Base-by-base conservation (phyloP, 2,113 vertebrate species). In the Heloderma charlesbogerti region DNA sequence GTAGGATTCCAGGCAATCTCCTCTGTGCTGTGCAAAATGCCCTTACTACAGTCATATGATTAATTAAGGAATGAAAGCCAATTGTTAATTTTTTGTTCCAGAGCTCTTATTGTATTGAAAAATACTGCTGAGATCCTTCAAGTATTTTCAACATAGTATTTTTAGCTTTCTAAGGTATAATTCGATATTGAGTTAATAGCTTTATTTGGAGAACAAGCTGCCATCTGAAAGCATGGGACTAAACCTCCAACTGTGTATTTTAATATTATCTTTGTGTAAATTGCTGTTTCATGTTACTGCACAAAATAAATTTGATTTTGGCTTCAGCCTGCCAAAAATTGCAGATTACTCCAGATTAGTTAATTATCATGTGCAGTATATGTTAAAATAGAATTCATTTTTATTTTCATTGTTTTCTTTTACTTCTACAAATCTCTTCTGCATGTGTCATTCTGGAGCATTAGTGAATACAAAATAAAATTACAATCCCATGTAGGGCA, bases 141-240 rank as follows among this genome's bases (percentile, higher is more conserved):
- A 91, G 48, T 84, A 54, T 72, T n/a, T 79, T 77, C 72, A 90
- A 90, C 89, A 93, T 91, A 88, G 79, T 93, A 29, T 89, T 91
- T 92, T 94, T 72, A 72, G 77, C 88, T 94, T 94, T 95, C 89
- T 84, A 86, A 45, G 92, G 88, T 91, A 66, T 86, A 92, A 90
- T 37, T 91, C 20, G 84, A 12, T 94, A 93, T 88, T 88, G 80
- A 88, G 57, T 86, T 75, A 89, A 45, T 31, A 29, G 71, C 77
- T 94, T 87, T 95, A 79, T 93, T 96, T 93, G 82, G 66, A 87
- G 57, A 94, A 6, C 91, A 82, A 90, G 13, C 91, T 94, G 43
- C 92, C 88, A 89, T 81, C 75, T 92, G 78, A 88, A 94, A 90
- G 66, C 91, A 84, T 81, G 66, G 92, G 75, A 88, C 87, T 91